Evolutionary conservation across 2,888 invertebrate genomes (phyloP), one percentile per base, ranked within the genome.

Genomic region (Automeris io): DNA sequence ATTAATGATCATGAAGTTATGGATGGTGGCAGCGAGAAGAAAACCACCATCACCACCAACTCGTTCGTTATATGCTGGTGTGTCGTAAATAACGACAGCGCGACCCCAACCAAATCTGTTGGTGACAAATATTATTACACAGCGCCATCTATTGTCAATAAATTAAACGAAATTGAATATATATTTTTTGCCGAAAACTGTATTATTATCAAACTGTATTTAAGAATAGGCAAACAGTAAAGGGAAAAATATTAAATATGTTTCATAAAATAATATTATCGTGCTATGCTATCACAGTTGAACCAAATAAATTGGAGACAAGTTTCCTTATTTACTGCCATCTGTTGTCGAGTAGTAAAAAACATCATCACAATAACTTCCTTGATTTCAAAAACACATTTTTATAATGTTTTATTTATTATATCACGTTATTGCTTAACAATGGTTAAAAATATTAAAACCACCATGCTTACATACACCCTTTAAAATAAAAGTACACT

Each of bases 21-120:
- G 92, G 47, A 96, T 73, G 0, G 92, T 91, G 44, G 90, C 90
- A 80, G 94, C 92, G 70, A 93, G 89, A 12, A 96, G 83, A 52
- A 91, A 91, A 51, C 96, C 97, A 4, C 94, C 94, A 44, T 90
- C 88, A 7, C 82, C 79, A 0, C 95, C 95, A 5, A 90, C 92
- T 0, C 90, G 82, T 52, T 90, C 88, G 29, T 82, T 75, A 56
- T 91, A 92, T 0, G 93, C 93, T 42, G 91, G 87, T 7, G 91
- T 90, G 52, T 95, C 93, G 72, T 95, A 96, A 48, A 96, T 78
- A 40, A 95, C 79, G 29, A 92, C 90, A 1, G 92, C 83, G 51
- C 91, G 92, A 5, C 79, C 82, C 95, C 95, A 96, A 23, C 87
- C 78, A 69, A 91, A 91, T 61, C 95, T 95, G 77, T 52, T 42